These are phyloP conservation scores for Poeciliopsis gracilis DNA, from an alignment of 2,797 vertebrate genomes.

Conservation along the genomic window DNA sequence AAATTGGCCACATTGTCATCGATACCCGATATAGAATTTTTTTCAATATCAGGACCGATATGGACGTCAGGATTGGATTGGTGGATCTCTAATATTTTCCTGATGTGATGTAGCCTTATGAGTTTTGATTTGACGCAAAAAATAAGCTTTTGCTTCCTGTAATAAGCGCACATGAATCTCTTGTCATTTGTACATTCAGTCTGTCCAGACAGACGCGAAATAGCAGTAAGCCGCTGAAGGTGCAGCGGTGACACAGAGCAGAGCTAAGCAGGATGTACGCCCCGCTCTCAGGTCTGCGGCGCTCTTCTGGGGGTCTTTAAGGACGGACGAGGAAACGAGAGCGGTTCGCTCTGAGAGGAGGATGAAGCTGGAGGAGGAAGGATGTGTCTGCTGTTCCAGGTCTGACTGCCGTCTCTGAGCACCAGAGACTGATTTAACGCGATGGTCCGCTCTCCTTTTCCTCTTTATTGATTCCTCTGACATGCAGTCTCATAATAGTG, in stretches of 20 bases:
- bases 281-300: slow-evolving; percentile 41
- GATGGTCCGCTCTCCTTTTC: slow-evolving; percentile 69
- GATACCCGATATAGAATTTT: too few species aligned
- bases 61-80: too few species aligned
- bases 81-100: not conserved
- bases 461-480: slow-evolving; percentile 71
- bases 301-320: slow-evolving; percentile 16
- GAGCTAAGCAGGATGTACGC: slow-evolving; percentile 46
- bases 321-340: slow-evolving; percentile 25
- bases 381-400: slow-evolving; percentile 64
- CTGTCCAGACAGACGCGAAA: slow-evolving; percentile 40
- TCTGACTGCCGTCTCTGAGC: slow-evolving; percentile 52
- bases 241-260: slow-evolving; percentile 13
- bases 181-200: slow-evolving; percentile 49
- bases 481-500: slow-evolving; percentile 72
- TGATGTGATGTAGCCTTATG: not conserved
- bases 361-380: slow-evolving; percentile 36
- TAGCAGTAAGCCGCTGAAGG: not conserved
- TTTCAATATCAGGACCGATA: too few species aligned
- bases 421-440: slow-evolving; percentile 69
- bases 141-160: not conserved
- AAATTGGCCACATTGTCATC: too few species aligned
- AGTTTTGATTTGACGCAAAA: not conserved
- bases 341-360: slow-evolving; percentile 18
- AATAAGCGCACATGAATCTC: slow-evolving; percentile 30